Conservation (phyloP, 2,888 invertebrate genomes). For the Hirtodrosophila duncani region DNA sequence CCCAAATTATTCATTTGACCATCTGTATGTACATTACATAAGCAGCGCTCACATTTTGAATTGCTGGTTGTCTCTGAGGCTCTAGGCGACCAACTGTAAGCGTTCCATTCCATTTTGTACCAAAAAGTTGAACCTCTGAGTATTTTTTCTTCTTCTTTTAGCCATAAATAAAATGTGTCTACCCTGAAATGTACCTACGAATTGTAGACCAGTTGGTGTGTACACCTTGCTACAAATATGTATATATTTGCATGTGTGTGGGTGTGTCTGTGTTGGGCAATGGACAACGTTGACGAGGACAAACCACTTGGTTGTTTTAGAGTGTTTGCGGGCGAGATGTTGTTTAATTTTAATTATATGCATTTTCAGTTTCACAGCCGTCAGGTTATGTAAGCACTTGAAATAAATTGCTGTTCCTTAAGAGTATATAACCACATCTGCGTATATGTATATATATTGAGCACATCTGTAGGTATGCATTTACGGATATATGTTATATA, state of each 20-base stretch:
- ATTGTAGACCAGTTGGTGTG: slow-evolving; percentile 17
- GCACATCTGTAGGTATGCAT: background rate
- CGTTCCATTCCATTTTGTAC: slow-evolving; percentile 61
- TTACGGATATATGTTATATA: background rate
- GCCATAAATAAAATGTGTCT: slow-evolving; percentile 53
- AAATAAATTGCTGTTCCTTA: slow-evolving; percentile 13
- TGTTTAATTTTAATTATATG: slow-evolving; percentile 68
- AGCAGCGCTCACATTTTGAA: slow-evolving; percentile 32
- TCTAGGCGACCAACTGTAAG: slow-evolving; percentile 41
- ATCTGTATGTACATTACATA: slow-evolving; percentile 46
- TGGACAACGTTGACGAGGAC: slow-evolving; percentile 42
- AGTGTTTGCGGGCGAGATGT: slow-evolving; percentile 54
- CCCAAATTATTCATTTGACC: background rate
- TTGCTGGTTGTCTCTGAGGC: slow-evolving; percentile 12
- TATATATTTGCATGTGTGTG: background rate
- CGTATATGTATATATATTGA: no score
- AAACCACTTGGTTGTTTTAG: slow-evolving; percentile 45
- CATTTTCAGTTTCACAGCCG: slow-evolving; percentile 21
- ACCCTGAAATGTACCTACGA: slow-evolving; percentile 44
- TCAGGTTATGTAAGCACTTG: slow-evolving; percentile 54
- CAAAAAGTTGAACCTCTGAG: slow-evolving; percentile 32
- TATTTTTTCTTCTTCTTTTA: slow-evolving; percentile 21
- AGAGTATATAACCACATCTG: no score
- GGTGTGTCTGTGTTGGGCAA: slow-evolving; percentile 26
- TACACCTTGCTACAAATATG: background rate